Percentiles rank a stretch among this genome's conserved stretches.
Evolutionary conservation across 2,113 vertebrate species (phyloP).

Genomic region (Halcyon senegalensis): DNA sequence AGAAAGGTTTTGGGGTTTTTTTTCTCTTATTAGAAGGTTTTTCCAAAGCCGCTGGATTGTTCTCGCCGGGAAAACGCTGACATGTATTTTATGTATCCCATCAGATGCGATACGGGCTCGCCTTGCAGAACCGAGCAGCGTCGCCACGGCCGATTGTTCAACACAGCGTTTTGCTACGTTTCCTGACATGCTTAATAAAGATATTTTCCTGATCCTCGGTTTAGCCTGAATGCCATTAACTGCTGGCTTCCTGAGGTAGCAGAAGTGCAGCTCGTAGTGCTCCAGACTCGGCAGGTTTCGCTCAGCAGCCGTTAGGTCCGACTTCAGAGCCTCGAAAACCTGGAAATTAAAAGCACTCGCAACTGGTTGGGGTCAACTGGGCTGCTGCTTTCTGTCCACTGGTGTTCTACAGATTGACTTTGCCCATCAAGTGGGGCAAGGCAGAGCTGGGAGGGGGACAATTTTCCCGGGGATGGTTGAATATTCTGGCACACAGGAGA

Average conservation of each 20-base stretch:
- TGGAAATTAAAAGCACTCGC: background rate
- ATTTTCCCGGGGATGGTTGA: background rate
- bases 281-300: constrained; percentile 25
- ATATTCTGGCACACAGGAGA: background rate
- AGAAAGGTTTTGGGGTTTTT: no score
- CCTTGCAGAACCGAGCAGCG: constrained; percentile 34
- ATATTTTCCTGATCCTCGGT: constrained; percentile 28
- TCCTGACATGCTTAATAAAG: constrained; percentile 63
- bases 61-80: constrained; percentile 39
- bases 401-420: background rate
- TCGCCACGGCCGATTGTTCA: constrained; percentile 39
- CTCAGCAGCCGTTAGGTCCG: background rate
- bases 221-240: constrained; percentile 48
- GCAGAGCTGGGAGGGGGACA: background rate
- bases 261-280: background rate
- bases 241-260: constrained; percentile 21
- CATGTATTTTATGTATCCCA: constrained; percentile 47
- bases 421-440: background rate
- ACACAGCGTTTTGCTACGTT: constrained; percentile 6
- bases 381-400: rapidly evolving
- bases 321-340: background rate
- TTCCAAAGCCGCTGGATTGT: background rate
- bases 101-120: constrained; percentile 33
- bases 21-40: background rate
- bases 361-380: background rate